Conservation (phyloP, 2,888 invertebrate species). For the Augochlorella aurata region DNA sequence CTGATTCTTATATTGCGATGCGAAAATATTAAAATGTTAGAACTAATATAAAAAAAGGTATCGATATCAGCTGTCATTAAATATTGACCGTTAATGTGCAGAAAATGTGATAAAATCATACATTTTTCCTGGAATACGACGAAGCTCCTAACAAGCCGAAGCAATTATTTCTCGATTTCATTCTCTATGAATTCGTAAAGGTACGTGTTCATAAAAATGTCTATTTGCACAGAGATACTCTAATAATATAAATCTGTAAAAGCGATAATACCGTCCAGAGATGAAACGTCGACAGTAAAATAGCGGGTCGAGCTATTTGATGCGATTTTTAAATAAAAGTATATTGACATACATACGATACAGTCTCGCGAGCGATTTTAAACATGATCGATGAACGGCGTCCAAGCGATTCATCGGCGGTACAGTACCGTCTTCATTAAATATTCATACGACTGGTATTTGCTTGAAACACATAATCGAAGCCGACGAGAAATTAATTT, state of each 20-base stretch:
- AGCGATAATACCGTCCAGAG: neutral
- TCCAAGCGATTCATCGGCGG: neutral
- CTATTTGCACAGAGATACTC: neutral
- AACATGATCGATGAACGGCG: neutral
- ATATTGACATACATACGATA: neutral
- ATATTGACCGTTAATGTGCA: no score
- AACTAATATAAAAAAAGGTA: no score
- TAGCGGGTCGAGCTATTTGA: neutral
- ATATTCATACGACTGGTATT: constrained; percentile 17
- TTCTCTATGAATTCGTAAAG: neutral
- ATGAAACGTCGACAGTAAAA: neutral
- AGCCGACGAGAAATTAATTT: constrained; percentile 28
- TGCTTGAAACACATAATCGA: constrained; percentile 17
- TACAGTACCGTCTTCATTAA: constrained; percentile 6
- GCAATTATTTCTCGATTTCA: neutral
- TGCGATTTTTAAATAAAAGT: constrained; percentile 3
- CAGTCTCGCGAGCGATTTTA: neutral
- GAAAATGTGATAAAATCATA: no score
- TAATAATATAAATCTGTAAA: neutral
- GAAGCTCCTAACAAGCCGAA: neutral
- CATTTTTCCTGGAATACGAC: neutral
- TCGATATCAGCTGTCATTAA: no score
- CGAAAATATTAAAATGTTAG: no score
- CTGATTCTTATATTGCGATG: no score
- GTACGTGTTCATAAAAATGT: neutral